These are phyloP conservation scores for Pardalotus punctatus DNA, from an alignment of 2,113 vertebrate genomes.

Conservation along the genomic window DNA sequence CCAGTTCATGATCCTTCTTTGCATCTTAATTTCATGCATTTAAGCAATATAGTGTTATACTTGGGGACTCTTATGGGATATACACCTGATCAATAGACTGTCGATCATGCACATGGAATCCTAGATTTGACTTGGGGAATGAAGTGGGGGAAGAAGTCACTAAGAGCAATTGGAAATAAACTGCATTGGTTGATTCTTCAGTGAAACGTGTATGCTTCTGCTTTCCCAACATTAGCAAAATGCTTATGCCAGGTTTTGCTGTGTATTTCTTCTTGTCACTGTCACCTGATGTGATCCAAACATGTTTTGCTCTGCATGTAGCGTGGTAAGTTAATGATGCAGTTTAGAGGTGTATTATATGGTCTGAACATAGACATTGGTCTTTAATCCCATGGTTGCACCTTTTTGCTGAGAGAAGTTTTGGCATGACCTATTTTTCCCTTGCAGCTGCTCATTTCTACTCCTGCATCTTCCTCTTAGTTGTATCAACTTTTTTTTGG, in stretches of 20 bases:
- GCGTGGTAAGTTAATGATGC: neutral
- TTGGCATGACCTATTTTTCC: constrained; percentile 32
- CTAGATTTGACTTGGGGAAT: neutral
- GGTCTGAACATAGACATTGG: neutral
- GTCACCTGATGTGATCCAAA: neutral
- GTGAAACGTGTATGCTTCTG: neutral
- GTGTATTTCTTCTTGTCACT: neutral
- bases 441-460: neutral
- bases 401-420: neutral
- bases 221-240: neutral
- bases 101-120: neutral
- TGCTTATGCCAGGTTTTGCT: neutral
- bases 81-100: neutral
- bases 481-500: neutral
- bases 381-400: neutral
- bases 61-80: neutral
- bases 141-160: too few species aligned
- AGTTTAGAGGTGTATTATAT: neutral
- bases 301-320: fast-evolving
- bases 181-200: neutral
- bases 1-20: neutral
- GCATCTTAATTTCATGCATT: neutral
- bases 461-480: neutral
- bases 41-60: neutral
- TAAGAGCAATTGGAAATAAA: neutral